phyloP scores from a whole-genome alignment of 1,140 invertebrate species.

The Neodiprion pinetum region DNA sequence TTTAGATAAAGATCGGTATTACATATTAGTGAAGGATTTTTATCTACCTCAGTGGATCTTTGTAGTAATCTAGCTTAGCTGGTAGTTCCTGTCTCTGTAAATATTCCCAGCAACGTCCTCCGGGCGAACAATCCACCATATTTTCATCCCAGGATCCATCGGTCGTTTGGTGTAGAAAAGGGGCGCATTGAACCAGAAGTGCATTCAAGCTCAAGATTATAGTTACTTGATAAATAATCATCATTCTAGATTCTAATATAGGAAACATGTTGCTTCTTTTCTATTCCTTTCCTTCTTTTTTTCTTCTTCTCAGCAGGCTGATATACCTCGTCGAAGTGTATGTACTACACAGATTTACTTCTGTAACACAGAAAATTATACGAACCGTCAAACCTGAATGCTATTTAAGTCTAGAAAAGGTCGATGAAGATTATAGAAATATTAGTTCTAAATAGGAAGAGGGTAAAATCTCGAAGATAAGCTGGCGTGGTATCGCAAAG shows the following conservation, averaged over 20 bases:
- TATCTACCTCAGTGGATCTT: background rate
- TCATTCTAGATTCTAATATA: background rate
- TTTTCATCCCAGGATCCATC: background rate
- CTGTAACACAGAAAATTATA: too few relatives aligned
- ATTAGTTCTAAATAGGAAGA: too few relatives aligned
- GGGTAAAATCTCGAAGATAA: too few relatives aligned
- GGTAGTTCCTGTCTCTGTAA: conserved; percentile 22
- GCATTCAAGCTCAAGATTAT: background rate
- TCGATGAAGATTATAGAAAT: too few relatives aligned
- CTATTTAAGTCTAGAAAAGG: too few relatives aligned
- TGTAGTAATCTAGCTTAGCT: background rate
- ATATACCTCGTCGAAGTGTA: too few relatives aligned
- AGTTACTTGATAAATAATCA: background rate
- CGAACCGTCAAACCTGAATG: too few relatives aligned
- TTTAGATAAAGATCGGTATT: too few relatives aligned
- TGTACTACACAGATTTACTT: too few relatives aligned
- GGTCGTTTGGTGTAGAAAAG: background rate
- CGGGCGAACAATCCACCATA: conserved; percentile 13
- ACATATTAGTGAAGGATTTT: too few relatives aligned
- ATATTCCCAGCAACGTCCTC: conserved; percentile 36
- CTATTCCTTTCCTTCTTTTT: background rate
- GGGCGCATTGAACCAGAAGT: background rate
- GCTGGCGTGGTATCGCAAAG: too few relatives aligned
- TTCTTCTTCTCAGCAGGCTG: too few relatives aligned
- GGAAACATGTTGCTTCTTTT: background rate